Evolutionary conservation across 2,797 vertebrate genomes (phyloP).

Genomic region (Typhlichthys subterraneus): DNA sequence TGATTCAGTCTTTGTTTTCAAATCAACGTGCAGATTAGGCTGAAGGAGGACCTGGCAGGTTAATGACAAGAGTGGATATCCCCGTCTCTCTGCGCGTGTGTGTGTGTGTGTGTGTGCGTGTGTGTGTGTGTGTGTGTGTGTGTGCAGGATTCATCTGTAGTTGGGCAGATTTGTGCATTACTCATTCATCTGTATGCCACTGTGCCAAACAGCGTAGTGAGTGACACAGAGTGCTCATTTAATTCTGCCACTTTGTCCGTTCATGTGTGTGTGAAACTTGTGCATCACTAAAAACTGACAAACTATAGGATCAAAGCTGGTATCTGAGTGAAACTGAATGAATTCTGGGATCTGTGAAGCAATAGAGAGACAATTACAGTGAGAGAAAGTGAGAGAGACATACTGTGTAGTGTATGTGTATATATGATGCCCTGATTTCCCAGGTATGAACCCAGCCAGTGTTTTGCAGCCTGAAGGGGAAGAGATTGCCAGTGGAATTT

Average conservation of each 20-base stretch:
- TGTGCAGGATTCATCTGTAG: constrained; percentile 56
- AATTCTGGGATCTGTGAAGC: neutral
- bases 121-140: constrained; percentile 20
- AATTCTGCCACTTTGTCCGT: constrained; percentile 53
- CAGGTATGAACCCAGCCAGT: constrained; percentile 22
- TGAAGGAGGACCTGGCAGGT: constrained; percentile 25
- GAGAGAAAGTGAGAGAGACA: neutral
- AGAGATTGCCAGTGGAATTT: constrained; percentile 33
- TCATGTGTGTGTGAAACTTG: constrained; percentile 47
- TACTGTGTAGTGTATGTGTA: neutral
- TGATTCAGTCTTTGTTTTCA: neutral
- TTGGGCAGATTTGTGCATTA: constrained; percentile 70
- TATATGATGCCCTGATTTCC: constrained; percentile 9
- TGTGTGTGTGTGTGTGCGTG: constrained; percentile 8
- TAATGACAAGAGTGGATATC: constrained; percentile 19
- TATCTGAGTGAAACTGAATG: constrained; percentile 17
- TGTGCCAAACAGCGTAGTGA: constrained; percentile 42
- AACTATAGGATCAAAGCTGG: constrained; percentile 4
- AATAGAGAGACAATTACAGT: neutral
- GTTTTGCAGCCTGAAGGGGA: constrained; percentile 17
- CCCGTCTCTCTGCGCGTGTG: constrained; percentile 15
- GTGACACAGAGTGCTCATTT: constrained; percentile 53
- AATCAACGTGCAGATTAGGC: constrained; percentile 24
- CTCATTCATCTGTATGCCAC: constrained; percentile 67
- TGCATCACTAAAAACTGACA: neutral